These are phyloP conservation scores for Atta texana DNA, from an alignment of 1,140 invertebrate genomes.

Conservation along the genomic window DNA sequence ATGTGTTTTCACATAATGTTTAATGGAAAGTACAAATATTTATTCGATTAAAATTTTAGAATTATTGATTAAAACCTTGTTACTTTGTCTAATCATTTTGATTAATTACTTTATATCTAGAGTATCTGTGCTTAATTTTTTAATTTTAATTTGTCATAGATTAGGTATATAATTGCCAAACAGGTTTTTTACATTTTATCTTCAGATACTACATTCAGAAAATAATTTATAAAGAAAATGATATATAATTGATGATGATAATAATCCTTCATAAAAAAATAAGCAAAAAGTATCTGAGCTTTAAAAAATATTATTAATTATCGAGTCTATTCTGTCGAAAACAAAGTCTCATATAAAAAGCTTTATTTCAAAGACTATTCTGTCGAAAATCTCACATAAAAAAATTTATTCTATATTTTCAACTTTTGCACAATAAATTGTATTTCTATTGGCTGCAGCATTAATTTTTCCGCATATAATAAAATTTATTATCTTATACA, in stretches of 20 bases:
- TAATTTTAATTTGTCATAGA: background rate
- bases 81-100: background rate
- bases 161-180: background rate
- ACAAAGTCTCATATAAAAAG: background rate
- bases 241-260: background rate
- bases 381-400: slow-evolving; percentile 1
- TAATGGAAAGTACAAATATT: background rate
- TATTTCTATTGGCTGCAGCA: background rate
- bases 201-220: background rate
- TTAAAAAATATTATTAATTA: slow-evolving; percentile 16
- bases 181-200: background rate
- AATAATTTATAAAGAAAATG: slow-evolving; percentile 10
- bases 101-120: background rate
- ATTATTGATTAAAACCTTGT: background rate
- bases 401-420: slow-evolving; percentile 3
- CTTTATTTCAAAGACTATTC: background rate
- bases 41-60: background rate
- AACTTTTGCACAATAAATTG: background rate
- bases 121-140: background rate
- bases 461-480: background rate
- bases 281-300: background rate
- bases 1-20: background rate
- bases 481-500: background rate
- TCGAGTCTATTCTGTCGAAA: background rate
- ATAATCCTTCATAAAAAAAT: background rate